Base-by-base conservation (phyloP, 2,797 vertebrate genomes). In the Telmatherina bonti region DNA sequence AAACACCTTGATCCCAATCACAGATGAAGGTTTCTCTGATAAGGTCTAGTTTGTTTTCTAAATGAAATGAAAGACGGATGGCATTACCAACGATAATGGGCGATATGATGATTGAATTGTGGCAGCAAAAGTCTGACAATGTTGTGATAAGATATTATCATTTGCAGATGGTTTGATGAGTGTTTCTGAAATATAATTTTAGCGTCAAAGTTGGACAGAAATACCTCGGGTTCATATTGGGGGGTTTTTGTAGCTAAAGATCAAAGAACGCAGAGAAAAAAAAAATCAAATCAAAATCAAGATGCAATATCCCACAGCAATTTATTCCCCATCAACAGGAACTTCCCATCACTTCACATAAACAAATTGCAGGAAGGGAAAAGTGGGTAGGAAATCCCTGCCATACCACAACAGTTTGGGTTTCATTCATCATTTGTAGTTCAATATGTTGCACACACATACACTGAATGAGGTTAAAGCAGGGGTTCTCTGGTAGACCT, bases 1-100 rank as follows among this genome's bases (percentile, higher is more conserved):
- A 88, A 87, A 85, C 77, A 80, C 76, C 74, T 79, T 75, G 71
- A 84, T 84, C 81, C 54, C 66, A 35, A 38, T 66, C 59, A 74
- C 65, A 79, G 79, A 85, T 80, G 89, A 36, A 81, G 52, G 38
- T 63, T 75, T 60, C 59, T 82, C 60, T 84, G 74, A 79, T 36
- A 29, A 75, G 72, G 65, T 33, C 57, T 84, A 78, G 84, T 89
- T 83, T 84, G 70, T 83, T 83, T 81, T 64, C 52, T 31, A 64
- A 72, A 80, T 74, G 47, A 78, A 81, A 66, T 56, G 31, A 33
- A 60, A 70, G 68, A 75, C 62, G 64, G 77, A 62, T 75, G 72
- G 62, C 27, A 64, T 78, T 53, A 82, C 80, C 81, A 80, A 66
- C 67, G 70, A 85, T 64, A 78, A 70, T 81, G 64, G 55, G 7